Evolutionary conservation across 2,888 invertebrate species (phyloP).

Genomic region (Scaptomyza reducta): DNA sequence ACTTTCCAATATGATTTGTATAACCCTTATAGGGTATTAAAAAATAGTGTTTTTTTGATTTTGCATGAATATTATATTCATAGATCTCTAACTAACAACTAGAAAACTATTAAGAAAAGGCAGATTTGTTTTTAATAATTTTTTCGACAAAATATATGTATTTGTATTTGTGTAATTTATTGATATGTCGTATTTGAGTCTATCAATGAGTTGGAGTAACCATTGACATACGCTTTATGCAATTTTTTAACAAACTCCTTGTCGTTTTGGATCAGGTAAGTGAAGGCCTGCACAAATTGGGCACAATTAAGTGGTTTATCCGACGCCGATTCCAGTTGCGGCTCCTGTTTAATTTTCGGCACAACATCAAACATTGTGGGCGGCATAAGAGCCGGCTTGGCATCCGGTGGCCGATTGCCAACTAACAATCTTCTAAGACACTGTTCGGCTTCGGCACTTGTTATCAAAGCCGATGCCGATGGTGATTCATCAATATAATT

Average conservation of each 20-base stretch:
- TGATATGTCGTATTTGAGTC: constrained; percentile 72
- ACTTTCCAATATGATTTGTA: constrained; percentile 8
- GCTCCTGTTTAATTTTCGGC: constrained; percentile 79
- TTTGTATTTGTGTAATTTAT: constrained; percentile 46
- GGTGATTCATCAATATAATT: constrained; percentile 47
- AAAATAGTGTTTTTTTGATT: not conserved
- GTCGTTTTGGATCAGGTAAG: constrained; percentile 94
- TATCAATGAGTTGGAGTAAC: constrained; percentile 85
- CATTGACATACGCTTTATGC: constrained; percentile 96
- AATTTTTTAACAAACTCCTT: constrained; percentile 94
- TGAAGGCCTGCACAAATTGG: constrained; percentile 94
- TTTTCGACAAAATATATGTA: constrained; percentile 38
- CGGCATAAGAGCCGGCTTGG: constrained; percentile 92
- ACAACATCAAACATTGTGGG: constrained; percentile 93
- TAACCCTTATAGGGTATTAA: not conserved
- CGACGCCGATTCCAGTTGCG: constrained; percentile 25
- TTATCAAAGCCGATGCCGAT: constrained; percentile 49
- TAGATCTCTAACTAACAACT: not conserved
- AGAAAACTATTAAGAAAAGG: constrained; percentile 5
- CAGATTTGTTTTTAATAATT: constrained; percentile 2
- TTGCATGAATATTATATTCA: not conserved
- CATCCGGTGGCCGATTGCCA: constrained; percentile 76
- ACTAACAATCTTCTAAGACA: constrained; percentile 59
- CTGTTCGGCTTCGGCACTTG: constrained; percentile 62
- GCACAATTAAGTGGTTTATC: constrained; percentile 91